These are phyloP conservation scores for Phoxinus phoxinus DNA, from an alignment of 2,113 vertebrate species.

Conservation along the genomic window DNA sequence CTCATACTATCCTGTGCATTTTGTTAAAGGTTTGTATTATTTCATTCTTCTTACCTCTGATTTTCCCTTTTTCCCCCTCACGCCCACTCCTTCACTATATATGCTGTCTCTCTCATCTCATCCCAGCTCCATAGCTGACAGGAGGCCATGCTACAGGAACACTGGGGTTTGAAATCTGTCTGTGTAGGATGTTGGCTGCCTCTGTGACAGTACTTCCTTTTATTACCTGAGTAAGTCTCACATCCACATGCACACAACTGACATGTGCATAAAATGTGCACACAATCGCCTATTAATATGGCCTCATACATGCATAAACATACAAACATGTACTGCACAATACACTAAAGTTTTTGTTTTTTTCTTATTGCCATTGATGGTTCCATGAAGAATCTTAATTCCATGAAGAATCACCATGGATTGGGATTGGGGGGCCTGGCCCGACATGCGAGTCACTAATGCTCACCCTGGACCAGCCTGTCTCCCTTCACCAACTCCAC, in stretches of 20 bases:
- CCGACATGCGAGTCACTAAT: too few species aligned
- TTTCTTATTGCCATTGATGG: too few species aligned
- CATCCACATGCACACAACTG: slow-evolving; percentile 30
- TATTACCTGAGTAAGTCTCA: slow-evolving; percentile 2
- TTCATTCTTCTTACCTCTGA: not conserved
- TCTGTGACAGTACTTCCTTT: slow-evolving; percentile 26
- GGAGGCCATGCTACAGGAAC: slow-evolving; percentile 54
- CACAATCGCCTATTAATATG: not conserved
- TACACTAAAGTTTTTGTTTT: too few species aligned
- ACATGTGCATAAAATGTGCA: not conserved
- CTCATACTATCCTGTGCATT: not conserved
- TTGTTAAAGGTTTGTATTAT: slow-evolving; percentile 34
- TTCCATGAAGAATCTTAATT: too few species aligned
- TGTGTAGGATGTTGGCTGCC: slow-evolving; percentile 39
- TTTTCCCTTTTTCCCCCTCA: not conserved
- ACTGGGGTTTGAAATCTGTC: slow-evolving; percentile 52
- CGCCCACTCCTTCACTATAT: not conserved
- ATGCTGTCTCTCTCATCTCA: slow-evolving; percentile 8
- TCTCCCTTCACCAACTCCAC: too few species aligned
- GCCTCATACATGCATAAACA: not conserved
- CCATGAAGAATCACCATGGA: too few species aligned
- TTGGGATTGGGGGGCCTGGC: too few species aligned
- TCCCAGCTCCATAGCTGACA: slow-evolving; percentile 52
- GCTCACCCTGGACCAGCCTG: too few species aligned
- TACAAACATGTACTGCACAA: too few species aligned